Percentiles rank a stretch among this genome's conserved stretches.
Evolutionary conservation across 2,888 invertebrate species (phyloP).

Genomic region (Rhimphoctona megacephalus): DNA sequence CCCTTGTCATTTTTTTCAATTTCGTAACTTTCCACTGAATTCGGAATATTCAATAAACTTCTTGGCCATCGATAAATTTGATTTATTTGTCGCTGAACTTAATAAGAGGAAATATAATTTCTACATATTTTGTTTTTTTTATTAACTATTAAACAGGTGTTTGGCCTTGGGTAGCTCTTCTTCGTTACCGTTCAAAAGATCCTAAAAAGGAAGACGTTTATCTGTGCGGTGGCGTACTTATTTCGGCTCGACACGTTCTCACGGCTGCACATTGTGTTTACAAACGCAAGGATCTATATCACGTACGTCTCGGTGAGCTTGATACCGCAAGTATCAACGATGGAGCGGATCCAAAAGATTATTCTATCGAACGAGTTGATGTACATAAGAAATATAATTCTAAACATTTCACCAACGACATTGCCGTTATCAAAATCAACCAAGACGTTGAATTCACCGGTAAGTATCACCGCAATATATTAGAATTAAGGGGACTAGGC

Average conservation of each 20-base stretch:
- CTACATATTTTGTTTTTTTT: background rate
- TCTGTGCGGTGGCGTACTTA: slow-evolving; percentile 90
- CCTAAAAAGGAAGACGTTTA: slow-evolving; percentile 83
- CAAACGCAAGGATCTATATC: slow-evolving; percentile 87
- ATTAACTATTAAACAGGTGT: slow-evolving; percentile 86
- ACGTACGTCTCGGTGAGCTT: slow-evolving; percentile 92
- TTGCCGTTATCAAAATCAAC: slow-evolving; percentile 90
- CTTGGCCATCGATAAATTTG: too few relatives aligned
- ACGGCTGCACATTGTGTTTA: slow-evolving; percentile 93
- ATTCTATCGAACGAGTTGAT: slow-evolving; percentile 87
- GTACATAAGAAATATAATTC: slow-evolving; percentile 90
- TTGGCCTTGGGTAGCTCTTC: slow-evolving; percentile 92
- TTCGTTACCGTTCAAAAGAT: slow-evolving; percentile 89
- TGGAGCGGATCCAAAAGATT: slow-evolving; percentile 87
- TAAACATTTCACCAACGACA: slow-evolving; percentile 89
- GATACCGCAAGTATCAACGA: slow-evolving; percentile 90
- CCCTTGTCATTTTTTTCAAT: too few relatives aligned
- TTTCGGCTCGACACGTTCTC: slow-evolving; percentile 89
- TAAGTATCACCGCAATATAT: slow-evolving; percentile 78
- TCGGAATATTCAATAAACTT: too few relatives aligned
- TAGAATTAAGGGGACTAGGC: too few relatives aligned
- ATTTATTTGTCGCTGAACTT: too few relatives aligned
- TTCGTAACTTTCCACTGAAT: too few relatives aligned
- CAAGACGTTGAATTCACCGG: slow-evolving; percentile 87
- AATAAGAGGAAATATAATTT: too few relatives aligned